phyloP scores from a whole-genome alignment of 2,797 vertebrate genomes.

The Onychomys torridus region DNA sequence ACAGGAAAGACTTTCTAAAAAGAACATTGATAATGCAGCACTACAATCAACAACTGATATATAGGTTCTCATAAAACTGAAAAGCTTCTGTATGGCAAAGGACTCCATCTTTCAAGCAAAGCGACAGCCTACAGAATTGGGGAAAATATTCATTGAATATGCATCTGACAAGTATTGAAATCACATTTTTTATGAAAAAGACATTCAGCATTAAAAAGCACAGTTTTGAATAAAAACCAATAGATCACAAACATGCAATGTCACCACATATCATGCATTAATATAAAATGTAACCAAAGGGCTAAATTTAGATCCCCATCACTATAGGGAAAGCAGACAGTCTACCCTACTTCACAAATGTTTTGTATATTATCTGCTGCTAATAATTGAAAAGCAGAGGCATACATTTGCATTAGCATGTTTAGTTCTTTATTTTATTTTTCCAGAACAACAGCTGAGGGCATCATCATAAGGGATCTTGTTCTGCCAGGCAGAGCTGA shows the following conservation, averaged over 20 bases:
- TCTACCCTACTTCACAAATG: too few relatives aligned
- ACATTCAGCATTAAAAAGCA: background rate
- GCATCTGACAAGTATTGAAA: background rate
- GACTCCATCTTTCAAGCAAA: background rate
- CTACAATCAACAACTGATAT: background rate
- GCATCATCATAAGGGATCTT: background rate
- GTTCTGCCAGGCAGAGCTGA: constrained; percentile 6
- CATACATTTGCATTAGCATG: background rate
- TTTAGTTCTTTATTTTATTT: background rate
- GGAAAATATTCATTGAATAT: background rate
- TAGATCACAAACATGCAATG: background rate
- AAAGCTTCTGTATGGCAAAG: background rate
- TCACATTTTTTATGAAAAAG: background rate
- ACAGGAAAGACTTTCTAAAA: background rate
- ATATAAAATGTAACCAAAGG: background rate
- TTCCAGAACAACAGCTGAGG: constrained; percentile 36
- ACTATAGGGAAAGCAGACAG: background rate
- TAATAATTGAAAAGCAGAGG: background rate
- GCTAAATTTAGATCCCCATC: background rate
- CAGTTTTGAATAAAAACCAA: background rate
- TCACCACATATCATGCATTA: background rate
- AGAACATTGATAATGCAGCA: background rate
- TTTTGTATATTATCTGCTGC: background rate
- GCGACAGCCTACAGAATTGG: background rate
- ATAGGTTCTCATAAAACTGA: background rate